Base-by-base conservation (phyloP, 2,113 vertebrate genomes). In the Heliornis fulica region DNA sequence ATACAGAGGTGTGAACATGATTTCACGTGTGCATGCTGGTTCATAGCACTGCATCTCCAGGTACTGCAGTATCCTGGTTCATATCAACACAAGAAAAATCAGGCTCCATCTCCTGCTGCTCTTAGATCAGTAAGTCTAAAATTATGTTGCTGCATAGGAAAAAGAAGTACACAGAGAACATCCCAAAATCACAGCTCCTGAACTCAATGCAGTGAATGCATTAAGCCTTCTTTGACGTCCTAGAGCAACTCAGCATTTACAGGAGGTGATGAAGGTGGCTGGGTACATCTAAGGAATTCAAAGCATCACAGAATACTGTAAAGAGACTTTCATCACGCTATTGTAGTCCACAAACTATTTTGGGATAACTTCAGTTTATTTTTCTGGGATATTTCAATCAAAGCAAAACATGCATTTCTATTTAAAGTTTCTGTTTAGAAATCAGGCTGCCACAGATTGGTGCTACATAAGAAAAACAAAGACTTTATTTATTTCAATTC, bases 361-460 rank as follows among this genome's bases (percentile, higher is more conserved):
- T 69, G 80, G 82, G 90, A 59, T 53, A 90, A 82, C 70, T 88
- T 88, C n/a, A 46, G 46, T 93, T 94, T 95, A 82, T 89, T 96
- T 90, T 93, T 80, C 88, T 92, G 64, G 46, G 80, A 75, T 93
- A 81, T 86, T 94, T 95, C 69, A 85, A 20, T 69, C 60, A 92
- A 89, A 95, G 54, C 36, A 65, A 95, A 93, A 45, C 40, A 83
- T 5, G 46, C 38, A 68, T 59, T 96, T 93, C 88, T 96, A 93
- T 96, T 93, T 93, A 51, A 95, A 90, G 87, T 72, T 77, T 53
- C 81, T 68, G 25, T 78, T 89, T 36, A 91, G 88, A 95, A 96
- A 51, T 80, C 71, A 93, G 65, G 65, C 65, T 93, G 70, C 72
- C 88, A 89, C 76, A 89, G 90, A 75, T 17, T 43, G 53, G 56